A percentile compares a stretch with the other conserved stretches of the same genome.
phyloP scores from a whole-genome alignment of 2,113 vertebrate species.

The Psophia crepitans region DNA sequence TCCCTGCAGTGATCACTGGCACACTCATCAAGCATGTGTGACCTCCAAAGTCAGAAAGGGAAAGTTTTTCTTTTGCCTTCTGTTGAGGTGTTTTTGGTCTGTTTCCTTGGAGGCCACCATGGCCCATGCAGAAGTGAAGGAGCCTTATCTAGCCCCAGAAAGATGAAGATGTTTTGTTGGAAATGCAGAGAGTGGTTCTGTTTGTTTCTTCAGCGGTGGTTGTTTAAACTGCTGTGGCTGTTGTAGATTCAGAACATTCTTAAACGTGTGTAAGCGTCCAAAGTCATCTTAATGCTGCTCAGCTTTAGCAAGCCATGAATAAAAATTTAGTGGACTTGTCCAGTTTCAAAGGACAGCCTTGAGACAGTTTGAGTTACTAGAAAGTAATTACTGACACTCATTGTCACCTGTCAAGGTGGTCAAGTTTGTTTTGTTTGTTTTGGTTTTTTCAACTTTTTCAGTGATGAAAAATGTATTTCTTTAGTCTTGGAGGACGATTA shows the following conservation, averaged over 20 bases:
- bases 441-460: neutral
- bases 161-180: neutral
- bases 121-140: neutral
- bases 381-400: neutral
- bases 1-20: accelerated
- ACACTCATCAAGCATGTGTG: accelerated
- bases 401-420: neutral
- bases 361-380: neutral
- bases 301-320: neutral
- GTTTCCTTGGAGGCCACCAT: neutral
- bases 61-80: neutral
- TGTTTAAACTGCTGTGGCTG: neutral
- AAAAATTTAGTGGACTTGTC: neutral
- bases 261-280: neutral
- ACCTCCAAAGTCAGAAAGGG: neutral
- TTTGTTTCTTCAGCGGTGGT: neutral
- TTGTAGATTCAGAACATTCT: neutral
- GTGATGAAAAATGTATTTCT: neutral
- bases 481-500: neutral
- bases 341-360: neutral
- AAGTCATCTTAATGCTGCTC: neutral
- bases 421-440: neutral
- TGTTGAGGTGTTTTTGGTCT: neutral
- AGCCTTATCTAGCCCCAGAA: neutral
- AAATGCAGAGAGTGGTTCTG: neutral